Base-by-base conservation (phyloP, 2,888 invertebrate genomes). In the Ferrisia virgata region DNA sequence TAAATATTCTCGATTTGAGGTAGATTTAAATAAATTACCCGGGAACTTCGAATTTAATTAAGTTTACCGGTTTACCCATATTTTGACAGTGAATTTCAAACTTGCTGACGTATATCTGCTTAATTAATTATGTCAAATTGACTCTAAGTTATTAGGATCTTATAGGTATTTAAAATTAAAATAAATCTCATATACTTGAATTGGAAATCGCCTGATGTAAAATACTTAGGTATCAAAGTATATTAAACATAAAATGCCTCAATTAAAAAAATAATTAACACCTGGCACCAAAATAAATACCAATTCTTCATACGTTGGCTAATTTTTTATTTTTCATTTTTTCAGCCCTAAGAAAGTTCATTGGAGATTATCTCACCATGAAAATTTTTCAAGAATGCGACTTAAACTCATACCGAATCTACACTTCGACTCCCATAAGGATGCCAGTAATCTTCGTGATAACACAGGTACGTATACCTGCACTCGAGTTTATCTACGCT, bases 351-450 rank as follows among this genome's bases (percentile, higher is more conserved):
- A 87, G 8, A 89, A 89, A 85, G 88, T 89, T 78, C 90, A 90
- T 87, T 92, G 92, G 92, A 91, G 91, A 85, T 88, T 92, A 43
- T 92, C 92, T 0, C 90, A 90, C 64, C 91, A 91, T 86, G 92
- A 93, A 87, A 92, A 92, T 87, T 90, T 90, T 76, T 90, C 90
- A 0, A 88, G 92, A 47, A 93, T 92, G 92, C 89, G 92, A 25
- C 89, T 92, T 11, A 92, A 92, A 87, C 88, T 92, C 84, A 87
- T 89, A 31, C 91, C 91, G 0, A 91, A 91, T 87, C 88, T 90
- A 72, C 90, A 90, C 87, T 92, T 91, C 86, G 91, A 91, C 85
- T 88, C 88, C 15, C 92, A 92, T 87, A 89, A 89, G 22, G 91
- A 91, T 86, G 92, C 92, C 9, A 91, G 92, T 85, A 89, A 90